Evolutionary conservation across 2,888 invertebrate species (phyloP).

Genomic region (Euproctis similis): DNA sequence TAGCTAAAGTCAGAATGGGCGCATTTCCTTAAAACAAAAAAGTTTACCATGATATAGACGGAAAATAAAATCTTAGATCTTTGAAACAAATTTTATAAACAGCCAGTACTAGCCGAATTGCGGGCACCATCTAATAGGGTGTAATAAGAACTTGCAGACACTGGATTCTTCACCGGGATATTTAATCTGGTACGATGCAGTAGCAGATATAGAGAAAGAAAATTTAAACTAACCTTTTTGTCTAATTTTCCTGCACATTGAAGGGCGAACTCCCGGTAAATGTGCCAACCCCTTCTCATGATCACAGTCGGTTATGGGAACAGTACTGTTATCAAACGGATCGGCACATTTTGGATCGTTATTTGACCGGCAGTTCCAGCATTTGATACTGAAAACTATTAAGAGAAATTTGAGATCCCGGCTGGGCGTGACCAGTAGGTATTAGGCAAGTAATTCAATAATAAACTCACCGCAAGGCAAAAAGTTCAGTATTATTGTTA

Average conservation of each 20-base stretch:
- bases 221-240: constrained; percentile 81
- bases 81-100: no score
- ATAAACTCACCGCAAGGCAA: constrained; percentile 30
- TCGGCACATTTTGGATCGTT: constrained; percentile 93
- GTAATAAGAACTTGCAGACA: no score
- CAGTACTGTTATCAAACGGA: constrained; percentile 92
- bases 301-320: constrained; percentile 88
- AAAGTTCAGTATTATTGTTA: constrained; percentile 22
- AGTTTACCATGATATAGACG: no score
- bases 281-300: constrained; percentile 78
- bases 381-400: constrained; percentile 83
- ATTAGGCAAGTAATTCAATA: constrained; percentile 8
- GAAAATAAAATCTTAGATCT: no score
- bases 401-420: no score
- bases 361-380: constrained; percentile 93
- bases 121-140: no score
- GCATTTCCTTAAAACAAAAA: no score
- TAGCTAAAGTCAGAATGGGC: no score
- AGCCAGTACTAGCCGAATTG: no score
- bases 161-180: no score
- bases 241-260: constrained; percentile 93
- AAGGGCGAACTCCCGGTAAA: constrained; percentile 81
- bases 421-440: constrained; percentile 48
- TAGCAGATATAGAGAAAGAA: neutral
- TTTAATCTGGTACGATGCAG: no score